Evolutionary conservation across 1,140 invertebrate genomes (phyloP), one percentile per base, ranked within the genome.

Genomic region (Coelopa frigida): DNA sequence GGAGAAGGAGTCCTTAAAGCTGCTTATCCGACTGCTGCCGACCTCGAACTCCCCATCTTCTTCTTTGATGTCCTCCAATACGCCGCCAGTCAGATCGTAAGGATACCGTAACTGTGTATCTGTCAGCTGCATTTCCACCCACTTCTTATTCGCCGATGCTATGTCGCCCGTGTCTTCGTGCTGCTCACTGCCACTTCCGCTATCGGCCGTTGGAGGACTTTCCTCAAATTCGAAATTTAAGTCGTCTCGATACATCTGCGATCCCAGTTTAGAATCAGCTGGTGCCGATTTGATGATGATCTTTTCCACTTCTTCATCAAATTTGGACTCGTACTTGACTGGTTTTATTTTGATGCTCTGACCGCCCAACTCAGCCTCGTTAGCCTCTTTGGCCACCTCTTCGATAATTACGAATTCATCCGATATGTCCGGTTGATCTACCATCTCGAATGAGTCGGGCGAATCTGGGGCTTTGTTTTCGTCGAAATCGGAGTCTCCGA

Each of bases 31-130:
- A 56, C 80, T 82, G 36, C 84, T 84, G 38, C 84, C 83, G 7
- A 84, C 81, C 64, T 90, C 85, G 53, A 88, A 86, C 61, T 90
- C 87, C 24, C 83, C 84, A 66, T 92, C 89, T 64, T 89, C 87
- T 71, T 92, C 90, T 71, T 91, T 90, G 37, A 93, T 91, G 58
- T 92, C 88, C 72, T 92, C 89, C 20, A 92, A 66, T n/a, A 86
- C 84, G 14, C 83, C 84, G 44, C 84, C 73, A 55, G 87, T 83
- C 50, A 87, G 85, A 37, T 81, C 82, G 54, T 78, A 79, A 1
- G 75, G 75, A 49, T 81, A 79, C 5, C 80, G 70, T 15, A 77
- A 71, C 63, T 81, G 79, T 15, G 78, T 78, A 40, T 83, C 79
- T 5, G 78, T 78, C 53, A 90, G 85, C 52, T 91, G 87, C 80